A percentile compares a stretch with the other conserved stretches of the same genome.
Evolutionary conservation across 2,888 invertebrate genomes (phyloP).

Genomic region (Palloptera scutellata): DNA sequence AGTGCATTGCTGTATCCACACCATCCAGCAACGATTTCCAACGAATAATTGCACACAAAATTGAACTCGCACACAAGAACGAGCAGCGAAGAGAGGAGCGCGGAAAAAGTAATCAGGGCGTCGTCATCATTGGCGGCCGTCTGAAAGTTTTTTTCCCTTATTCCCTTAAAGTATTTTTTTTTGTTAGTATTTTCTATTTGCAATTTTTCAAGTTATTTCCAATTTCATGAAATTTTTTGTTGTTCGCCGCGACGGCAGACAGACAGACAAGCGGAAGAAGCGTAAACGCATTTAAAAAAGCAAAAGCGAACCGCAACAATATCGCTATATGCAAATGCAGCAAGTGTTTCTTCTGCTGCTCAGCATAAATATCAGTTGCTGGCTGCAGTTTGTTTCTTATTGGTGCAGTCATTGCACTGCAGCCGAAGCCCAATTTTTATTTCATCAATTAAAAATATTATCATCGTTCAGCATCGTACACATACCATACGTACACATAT

Average conservation of each 20-base stretch:
- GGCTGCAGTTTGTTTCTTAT: background rate
- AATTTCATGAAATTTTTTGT: background rate
- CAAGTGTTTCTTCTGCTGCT: background rate
- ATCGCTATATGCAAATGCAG: background rate
- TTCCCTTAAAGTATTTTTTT: too few species aligned
- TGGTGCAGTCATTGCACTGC: conserved; percentile 25
- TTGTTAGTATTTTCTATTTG: too few species aligned
- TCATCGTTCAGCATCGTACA: conserved; percentile 8
- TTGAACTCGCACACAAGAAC: too few species aligned
- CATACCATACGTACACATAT: background rate
- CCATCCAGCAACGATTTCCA: too few species aligned
- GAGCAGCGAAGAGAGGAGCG: too few species aligned
- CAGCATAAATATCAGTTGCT: background rate
- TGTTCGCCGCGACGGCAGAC: background rate
- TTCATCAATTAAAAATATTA: conserved; percentile 31
- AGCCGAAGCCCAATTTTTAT: conserved; percentile 24
- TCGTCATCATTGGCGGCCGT: too few species aligned
- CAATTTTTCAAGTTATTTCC: too few species aligned
- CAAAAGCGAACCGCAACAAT: background rate
- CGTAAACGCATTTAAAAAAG: background rate
- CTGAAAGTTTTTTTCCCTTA: too few species aligned
- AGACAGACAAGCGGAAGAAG: background rate
- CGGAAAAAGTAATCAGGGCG: too few species aligned
- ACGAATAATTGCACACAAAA: too few species aligned
- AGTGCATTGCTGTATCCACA: too few species aligned